Conservation (phyloP, 2,113 vertebrate species). For the Peucedramus taeniatus region DNA sequence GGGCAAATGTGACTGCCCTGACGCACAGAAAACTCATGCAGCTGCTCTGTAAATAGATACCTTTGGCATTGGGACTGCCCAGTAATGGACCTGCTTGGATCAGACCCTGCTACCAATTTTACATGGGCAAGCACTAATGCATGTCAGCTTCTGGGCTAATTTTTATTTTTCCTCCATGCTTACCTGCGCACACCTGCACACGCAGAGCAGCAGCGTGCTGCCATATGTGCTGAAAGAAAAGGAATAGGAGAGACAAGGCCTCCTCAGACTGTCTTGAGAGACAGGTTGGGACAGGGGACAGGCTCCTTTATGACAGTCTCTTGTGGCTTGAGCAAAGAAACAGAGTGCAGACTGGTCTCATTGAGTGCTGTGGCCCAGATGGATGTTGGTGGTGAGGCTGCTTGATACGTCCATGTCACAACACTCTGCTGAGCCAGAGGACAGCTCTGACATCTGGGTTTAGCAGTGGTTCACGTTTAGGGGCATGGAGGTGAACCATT, state of each 20-base stretch:
- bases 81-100: background rate
- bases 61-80: rapidly evolving
- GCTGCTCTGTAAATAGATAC: background rate
- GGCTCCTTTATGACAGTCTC: background rate
- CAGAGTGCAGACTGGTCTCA: background rate
- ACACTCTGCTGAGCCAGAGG: background rate
- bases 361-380: background rate
- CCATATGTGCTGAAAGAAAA: background rate
- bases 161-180: background rate
- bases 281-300: background rate
- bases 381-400: background rate
- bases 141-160: background rate
- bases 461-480: background rate
- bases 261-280: background rate
- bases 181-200: background rate
- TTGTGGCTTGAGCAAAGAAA: background rate
- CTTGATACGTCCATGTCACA: rapidly evolving
- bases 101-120: background rate
- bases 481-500: background rate
- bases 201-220: rapidly evolving
- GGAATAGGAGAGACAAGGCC: background rate
- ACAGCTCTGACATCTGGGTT: background rate
- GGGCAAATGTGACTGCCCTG: background rate
- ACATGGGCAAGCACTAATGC: background rate
- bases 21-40: background rate